Evolutionary conservation across 2,797 vertebrate species (phyloP).

Genomic region (Schizopygopsis pylzovi): DNA sequence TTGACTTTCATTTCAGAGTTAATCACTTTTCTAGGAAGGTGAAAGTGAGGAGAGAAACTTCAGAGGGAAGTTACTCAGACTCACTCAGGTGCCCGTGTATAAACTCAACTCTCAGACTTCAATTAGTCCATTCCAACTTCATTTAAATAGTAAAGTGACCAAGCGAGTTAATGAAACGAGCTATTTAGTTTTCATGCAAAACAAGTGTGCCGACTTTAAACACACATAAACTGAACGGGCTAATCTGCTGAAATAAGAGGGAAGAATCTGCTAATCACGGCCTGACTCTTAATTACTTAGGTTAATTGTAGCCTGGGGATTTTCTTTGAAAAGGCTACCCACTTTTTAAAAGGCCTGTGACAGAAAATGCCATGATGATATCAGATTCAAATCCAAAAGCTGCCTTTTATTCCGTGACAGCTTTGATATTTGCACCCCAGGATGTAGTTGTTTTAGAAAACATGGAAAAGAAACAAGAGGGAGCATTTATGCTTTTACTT

Average conservation of each 20-base stretch:
- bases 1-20: constrained; percentile 57
- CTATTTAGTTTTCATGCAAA: constrained; percentile 59
- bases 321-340: constrained; percentile 65
- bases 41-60: constrained; percentile 47
- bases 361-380: constrained; percentile 63
- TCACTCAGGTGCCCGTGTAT: constrained; percentile 42
- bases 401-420: constrained; percentile 70
- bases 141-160: constrained; percentile 57
- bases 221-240: constrained; percentile 70
- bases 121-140: constrained; percentile 54
- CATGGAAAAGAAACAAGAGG: constrained; percentile 62
- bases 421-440: constrained; percentile 74
- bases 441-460: constrained; percentile 70
- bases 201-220: constrained; percentile 61
- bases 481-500: constrained; percentile 37
- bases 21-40: constrained; percentile 54
- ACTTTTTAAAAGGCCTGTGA: constrained; percentile 58
- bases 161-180: constrained; percentile 53
- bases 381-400: constrained; percentile 64
- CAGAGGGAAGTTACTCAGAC: constrained; percentile 18
- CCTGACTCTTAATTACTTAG: constrained; percentile 81
- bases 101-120: constrained; percentile 51
- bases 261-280: constrained; percentile 81
- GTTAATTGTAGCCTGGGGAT: constrained; percentile 80
- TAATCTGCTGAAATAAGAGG: constrained; percentile 75